These are phyloP conservation scores for Trissolcus japonicus DNA, from an alignment of 2,888 invertebrate genomes.

Conservation along the genomic window DNA sequence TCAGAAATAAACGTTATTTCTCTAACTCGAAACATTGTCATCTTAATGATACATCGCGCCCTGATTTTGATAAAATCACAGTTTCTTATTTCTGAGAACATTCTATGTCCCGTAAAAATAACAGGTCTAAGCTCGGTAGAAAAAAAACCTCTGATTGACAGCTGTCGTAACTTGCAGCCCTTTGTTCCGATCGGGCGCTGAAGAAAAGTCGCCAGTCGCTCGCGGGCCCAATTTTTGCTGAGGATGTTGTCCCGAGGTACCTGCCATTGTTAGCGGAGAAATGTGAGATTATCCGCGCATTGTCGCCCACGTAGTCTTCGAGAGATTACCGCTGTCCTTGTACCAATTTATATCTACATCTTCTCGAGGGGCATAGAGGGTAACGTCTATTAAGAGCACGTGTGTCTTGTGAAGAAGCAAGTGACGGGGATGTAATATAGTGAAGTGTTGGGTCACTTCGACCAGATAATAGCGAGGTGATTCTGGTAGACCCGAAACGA, in stretches of 20 bases:
- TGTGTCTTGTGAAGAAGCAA: slow-evolving; percentile 29
- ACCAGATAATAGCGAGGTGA: slow-evolving; percentile 21
- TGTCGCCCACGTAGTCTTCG: slow-evolving; percentile 55
- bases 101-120: slow-evolving; percentile 40
- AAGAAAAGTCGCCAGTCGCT: slow-evolving; percentile 41
- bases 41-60: neutral
- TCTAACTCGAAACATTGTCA: neutral
- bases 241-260: slow-evolving; percentile 22
- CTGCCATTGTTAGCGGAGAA: slow-evolving; percentile 58
- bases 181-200: slow-evolving; percentile 46
- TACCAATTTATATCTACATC: slow-evolving; percentile 54
- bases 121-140: slow-evolving; percentile 36
- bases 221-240: slow-evolving; percentile 48
- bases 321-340: slow-evolving; percentile 49
- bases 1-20: too few relatives aligned
- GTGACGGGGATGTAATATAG: slow-evolving; percentile 25
- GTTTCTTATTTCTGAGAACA: slow-evolving; percentile 20
- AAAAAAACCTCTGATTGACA: slow-evolving; percentile 59
- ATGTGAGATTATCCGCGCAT: slow-evolving; percentile 65
- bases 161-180: slow-evolving; percentile 58
- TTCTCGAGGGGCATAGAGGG: slow-evolving; percentile 10
- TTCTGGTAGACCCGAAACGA: slow-evolving; percentile 19
- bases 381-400: slow-evolving; percentile 40
- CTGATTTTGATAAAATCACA: slow-evolving; percentile 35
- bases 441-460: slow-evolving; percentile 29